A percentile compares a stretch with the other conserved stretches of the same genome.
These are phyloP conservation scores for Cantharis nigra DNA, from an alignment of 2,888 invertebrate species.

Conservation along the genomic window DNA sequence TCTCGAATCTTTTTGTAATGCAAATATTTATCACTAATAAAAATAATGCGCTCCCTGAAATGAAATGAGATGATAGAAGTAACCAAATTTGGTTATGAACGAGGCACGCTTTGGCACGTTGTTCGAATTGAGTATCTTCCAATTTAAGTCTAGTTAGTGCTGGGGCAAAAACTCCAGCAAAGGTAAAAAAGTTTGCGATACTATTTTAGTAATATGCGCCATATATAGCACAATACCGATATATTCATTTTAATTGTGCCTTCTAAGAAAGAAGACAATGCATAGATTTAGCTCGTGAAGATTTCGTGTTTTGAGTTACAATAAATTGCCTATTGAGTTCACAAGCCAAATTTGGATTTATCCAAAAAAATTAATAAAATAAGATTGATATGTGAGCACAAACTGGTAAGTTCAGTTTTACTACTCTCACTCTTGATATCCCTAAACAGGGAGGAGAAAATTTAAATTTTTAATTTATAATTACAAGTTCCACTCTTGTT, in stretches of 20 bases:
- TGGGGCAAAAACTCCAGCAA: constrained; percentile 26
- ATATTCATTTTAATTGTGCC: constrained; percentile 42
- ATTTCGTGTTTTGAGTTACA: constrained; percentile 36
- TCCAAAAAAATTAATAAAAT: constrained; percentile 6
- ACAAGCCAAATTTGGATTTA: constrained; percentile 32
- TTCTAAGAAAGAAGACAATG: constrained; percentile 43
- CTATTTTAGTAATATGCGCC: constrained; percentile 44
- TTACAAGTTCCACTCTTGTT: background rate
- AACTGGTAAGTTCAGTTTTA: background rate
- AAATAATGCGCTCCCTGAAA: background rate
- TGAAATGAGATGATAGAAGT: constrained; percentile 10
- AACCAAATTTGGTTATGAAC: constrained; percentile 17
- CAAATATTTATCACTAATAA: constrained; percentile 6
- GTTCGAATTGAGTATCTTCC: constrained; percentile 25
- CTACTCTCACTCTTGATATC: background rate
- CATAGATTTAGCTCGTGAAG: constrained; percentile 39
- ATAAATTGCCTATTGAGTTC: constrained; percentile 28
- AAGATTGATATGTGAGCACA: background rate
- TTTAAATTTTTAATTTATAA: background rate
- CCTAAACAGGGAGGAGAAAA: background rate
- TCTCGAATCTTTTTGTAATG: constrained; percentile 8
- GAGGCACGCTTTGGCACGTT: constrained; percentile 14
- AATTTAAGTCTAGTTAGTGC: constrained; percentile 28
- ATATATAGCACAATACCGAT: constrained; percentile 47
- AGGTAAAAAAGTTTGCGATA: constrained; percentile 37